A percentile compares a stretch with the other conserved stretches of the same genome.
Evolutionary conservation across 2,797 vertebrate genomes (phyloP).

Genomic region (Stomatorhinus walkeri): DNA sequence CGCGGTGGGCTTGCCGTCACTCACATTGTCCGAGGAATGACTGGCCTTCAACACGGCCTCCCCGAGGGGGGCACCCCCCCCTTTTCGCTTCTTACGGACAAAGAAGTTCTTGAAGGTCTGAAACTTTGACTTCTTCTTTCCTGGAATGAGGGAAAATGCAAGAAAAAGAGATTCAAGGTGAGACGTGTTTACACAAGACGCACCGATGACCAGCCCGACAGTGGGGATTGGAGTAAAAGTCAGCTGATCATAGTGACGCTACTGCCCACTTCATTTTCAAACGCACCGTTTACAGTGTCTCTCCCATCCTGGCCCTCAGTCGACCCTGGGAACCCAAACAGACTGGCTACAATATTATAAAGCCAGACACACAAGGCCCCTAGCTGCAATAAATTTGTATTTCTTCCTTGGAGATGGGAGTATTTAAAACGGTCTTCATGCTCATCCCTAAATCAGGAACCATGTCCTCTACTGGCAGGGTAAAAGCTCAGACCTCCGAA

Average conservation of each 20-base stretch:
- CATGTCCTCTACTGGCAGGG: not conserved
- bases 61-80: constrained; percentile 37
- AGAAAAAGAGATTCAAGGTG: not conserved
- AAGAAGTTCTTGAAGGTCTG: constrained; percentile 84
- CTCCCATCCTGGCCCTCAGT: not conserved
- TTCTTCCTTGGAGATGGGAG: not conserved
- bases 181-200: not conserved
- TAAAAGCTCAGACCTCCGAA: not conserved
- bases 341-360: not conserved
- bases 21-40: constrained; percentile 69
- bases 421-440: not conserved
- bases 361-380: not conserved
- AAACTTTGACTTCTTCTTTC: constrained; percentile 90
- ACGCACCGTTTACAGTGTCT: not conserved
- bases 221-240: not conserved
- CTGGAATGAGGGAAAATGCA: constrained; percentile 48
- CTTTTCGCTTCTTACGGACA: constrained; percentile 82
- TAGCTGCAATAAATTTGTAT: not conserved
- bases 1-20: constrained; percentile 47
- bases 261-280: not conserved
- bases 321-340: not conserved
- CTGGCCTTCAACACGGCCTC: constrained; percentile 60
- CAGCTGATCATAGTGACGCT: not conserved
- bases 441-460: not conserved
- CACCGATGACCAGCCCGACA: not conserved